Percentiles rank a stretch among this genome's conserved stretches.
Evolutionary conservation across 2,113 vertebrate genomes (phyloP).

Genomic region (Scophthalmus maximus): DNA sequence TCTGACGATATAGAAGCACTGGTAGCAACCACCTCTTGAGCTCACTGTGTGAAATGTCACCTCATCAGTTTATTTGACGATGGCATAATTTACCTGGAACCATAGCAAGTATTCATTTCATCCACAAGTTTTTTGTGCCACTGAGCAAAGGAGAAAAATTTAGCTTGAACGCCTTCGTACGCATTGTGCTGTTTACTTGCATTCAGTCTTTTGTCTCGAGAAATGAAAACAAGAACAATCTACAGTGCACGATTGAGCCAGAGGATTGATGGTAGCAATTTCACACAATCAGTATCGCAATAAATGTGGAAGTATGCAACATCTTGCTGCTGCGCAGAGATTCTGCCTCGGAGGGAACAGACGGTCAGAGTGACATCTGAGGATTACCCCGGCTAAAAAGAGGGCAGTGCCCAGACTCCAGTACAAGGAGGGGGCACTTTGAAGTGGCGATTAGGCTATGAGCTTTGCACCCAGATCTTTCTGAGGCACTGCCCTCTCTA

Average conservation of each 20-base stretch:
- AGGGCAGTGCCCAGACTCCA: constrained; percentile 34
- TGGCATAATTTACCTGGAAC: constrained; percentile 51
- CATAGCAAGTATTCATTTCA: constrained; percentile 34
- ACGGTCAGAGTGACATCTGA: constrained; percentile 52
- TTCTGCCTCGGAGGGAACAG: constrained; percentile 29
- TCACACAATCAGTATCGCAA: constrained; percentile 34
- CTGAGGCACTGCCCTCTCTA: constrained; percentile 54
- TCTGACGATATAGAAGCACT: neutral
- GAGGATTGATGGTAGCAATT: constrained; percentile 38
- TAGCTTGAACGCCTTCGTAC: constrained; percentile 8
- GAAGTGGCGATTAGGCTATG: constrained; percentile 58
- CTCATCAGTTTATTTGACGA: constrained; percentile 44
- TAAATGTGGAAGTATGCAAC: constrained; percentile 22
- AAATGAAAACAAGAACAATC: constrained; percentile 29
- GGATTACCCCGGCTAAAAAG: constrained; percentile 53
- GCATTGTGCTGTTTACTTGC: constrained; percentile 11
- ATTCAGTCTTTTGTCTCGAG: constrained; percentile 23
- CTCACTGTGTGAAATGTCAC: constrained; percentile 49
- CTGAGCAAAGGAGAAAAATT: constrained; percentile 44
- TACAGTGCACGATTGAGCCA: constrained; percentile 13
- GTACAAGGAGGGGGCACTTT: constrained; percentile 51
- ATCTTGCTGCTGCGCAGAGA: constrained; percentile 31
- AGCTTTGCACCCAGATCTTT: constrained; percentile 66
- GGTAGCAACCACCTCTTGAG: constrained; percentile 5
- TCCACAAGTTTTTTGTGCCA: constrained; percentile 32